Evolutionary conservation across 2,888 invertebrate genomes (phyloP).

Genomic region (Agriotes lineatus): DNA sequence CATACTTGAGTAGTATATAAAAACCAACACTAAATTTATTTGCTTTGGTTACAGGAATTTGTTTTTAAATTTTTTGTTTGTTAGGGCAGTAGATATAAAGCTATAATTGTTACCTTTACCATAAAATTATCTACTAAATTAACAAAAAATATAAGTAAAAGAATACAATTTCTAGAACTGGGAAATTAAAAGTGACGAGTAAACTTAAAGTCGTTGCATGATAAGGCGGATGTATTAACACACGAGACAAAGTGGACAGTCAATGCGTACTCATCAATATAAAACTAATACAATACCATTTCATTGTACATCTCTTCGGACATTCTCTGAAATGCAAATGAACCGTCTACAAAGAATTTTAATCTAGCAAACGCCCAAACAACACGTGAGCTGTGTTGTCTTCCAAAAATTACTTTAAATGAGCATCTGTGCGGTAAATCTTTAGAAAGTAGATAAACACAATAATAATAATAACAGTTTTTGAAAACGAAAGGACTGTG

Average conservation of each 20-base stretch:
- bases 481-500: not conserved
- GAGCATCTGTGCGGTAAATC: not conserved
- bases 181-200: not conserved
- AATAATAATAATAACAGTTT: not conserved
- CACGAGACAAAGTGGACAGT: conserved; percentile 49
- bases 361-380: conserved; percentile 34
- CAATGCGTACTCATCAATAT: conserved; percentile 51
- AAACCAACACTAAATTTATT: too few species aligned
- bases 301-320: conserved; percentile 87
- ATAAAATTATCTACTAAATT: too few species aligned
- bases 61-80: too few species aligned
- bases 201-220: conserved; percentile 42
- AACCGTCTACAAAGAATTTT: conserved; percentile 58
- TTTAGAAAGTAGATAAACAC: not conserved
- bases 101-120: too few species aligned
- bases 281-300: conserved; percentile 77
- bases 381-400: conserved; percentile 15
- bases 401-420: not conserved
- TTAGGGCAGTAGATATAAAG: too few species aligned
- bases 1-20: not conserved
- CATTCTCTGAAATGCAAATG: conserved; percentile 83
- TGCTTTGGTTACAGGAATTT: too few species aligned
- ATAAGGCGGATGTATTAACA: conserved; percentile 34
- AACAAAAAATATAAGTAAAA: not conserved
- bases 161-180: not conserved